Evolutionary conservation across 37 sponge, comb jelly and placozoan species (phyloP), one percentile per base, ranked within the genome.

Genomic region (Mnemiopsis leidyi): DNA sequence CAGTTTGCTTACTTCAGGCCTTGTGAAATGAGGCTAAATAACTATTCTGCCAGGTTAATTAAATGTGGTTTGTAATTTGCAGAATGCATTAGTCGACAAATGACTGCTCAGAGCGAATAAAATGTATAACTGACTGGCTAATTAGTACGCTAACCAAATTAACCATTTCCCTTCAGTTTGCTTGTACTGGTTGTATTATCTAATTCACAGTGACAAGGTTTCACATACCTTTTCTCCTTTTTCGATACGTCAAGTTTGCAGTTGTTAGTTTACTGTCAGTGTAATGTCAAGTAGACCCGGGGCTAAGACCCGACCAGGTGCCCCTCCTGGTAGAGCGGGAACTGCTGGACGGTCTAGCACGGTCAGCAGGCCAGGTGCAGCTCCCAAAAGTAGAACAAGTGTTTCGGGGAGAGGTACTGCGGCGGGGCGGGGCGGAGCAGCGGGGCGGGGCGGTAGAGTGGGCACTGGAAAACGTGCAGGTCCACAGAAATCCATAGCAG

Each of bases 101-200:
- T 77, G 79, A 77, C 20, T 32, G 34, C 20, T 26, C 79, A 33
- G 79, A 31, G 36, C 79, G 32, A 32, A 26, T 69, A 25, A 25
- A 25, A 69, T 69, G 73, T 69, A 77, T 77, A 39, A 40, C 35
- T 85, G 35, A 18, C 39, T 28, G 39, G 9, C 25, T 39, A 33
- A 85, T 85, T 85, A 85, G 90, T 85, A 21, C 61, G 30, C 90
- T 39, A 85, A 39, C 90, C 90, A 32, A 28, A 85, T 85, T 85
- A 33, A 85, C 33, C 90, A n/a, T 40, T 85, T 28, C 90, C 30
- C 38, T 18, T 5, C 73, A 71, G 73, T 71, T 29, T 71, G 73
- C 20, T 3, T 71, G 3, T 28, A 71, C 73, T 71, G 61, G 61
- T 13, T 48, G 61, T 48, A 48, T 48, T 48, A 48, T 48, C 61